phyloP scores from a whole-genome alignment of 2,888 invertebrate species.

The Xanthia togata region DNA sequence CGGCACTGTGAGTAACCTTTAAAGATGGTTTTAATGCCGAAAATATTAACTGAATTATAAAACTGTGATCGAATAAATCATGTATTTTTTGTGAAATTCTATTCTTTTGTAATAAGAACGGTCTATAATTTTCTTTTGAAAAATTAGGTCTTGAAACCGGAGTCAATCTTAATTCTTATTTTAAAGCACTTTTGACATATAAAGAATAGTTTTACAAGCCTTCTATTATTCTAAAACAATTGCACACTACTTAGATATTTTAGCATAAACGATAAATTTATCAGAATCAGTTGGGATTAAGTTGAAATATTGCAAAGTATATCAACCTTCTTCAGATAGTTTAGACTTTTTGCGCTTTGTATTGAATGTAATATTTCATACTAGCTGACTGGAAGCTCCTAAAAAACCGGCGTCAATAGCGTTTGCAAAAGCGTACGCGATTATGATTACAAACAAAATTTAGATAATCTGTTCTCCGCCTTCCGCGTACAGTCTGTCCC shows the following conservation, averaged over 20 bases:
- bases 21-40: neutral
- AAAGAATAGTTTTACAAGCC: constrained; percentile 25
- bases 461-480: no score
- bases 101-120: neutral
- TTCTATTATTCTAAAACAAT: constrained; percentile 27
- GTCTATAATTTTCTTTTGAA: neutral
- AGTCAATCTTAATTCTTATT: neutral
- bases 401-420: neutral
- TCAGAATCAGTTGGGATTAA: neutral
- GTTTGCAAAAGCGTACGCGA: no score
- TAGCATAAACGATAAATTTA: constrained; percentile 16
- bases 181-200: constrained; percentile 7
- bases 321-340: neutral
- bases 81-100: neutral
- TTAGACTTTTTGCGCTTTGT: neutral
- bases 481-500: no score
- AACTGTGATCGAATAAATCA: neutral
- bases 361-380: neutral
- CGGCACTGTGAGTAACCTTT: no score
- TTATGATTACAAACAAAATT: no score
- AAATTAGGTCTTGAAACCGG: neutral
- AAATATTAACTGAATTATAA: neutral
- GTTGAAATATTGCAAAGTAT: constrained; percentile 11
- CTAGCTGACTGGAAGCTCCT: neutral
- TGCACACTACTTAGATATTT: neutral